These are phyloP conservation scores for Dermochelys coriacea DNA, from an alignment of 2,797 vertebrate genomes.

Conservation along the genomic window DNA sequence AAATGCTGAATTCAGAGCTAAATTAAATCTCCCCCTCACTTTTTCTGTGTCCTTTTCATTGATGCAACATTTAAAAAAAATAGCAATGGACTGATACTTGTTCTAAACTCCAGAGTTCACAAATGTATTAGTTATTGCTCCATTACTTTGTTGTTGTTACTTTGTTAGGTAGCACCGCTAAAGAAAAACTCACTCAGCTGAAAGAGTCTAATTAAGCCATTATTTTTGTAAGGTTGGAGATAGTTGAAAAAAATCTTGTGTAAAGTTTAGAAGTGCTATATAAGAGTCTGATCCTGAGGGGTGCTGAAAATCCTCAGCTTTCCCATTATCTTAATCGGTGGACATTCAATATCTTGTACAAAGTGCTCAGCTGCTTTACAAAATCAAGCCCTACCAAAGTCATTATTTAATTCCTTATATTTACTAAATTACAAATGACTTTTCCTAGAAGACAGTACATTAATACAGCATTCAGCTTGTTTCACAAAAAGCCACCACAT, in stretches of 20 bases:
- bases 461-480: background rate
- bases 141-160: constrained; percentile 3
- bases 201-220: constrained; percentile 65
- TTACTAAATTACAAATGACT: constrained; percentile 66
- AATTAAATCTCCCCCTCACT: background rate
- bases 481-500: background rate
- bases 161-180: background rate
- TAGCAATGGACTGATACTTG: background rate
- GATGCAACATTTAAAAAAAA: background rate
- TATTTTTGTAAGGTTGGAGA: constrained; percentile 67
- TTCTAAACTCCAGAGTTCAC: constrained; percentile 6
- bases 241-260: constrained; percentile 66
- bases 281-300: constrained; percentile 14
- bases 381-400: constrained; percentile 24
- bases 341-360: background rate
- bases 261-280: constrained; percentile 72
- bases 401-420: constrained; percentile 72
- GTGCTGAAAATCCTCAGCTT: background rate
- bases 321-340: background rate
- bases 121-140: background rate
- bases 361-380: background rate
- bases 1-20: background rate
- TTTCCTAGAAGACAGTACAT: background rate
- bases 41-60: constrained; percentile 25
- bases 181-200: background rate